Percentiles rank a stretch among this genome's conserved stretches.
Conservation (phyloP, 2,113 vertebrate species). For the Pachycephala philippinensis region DNA sequence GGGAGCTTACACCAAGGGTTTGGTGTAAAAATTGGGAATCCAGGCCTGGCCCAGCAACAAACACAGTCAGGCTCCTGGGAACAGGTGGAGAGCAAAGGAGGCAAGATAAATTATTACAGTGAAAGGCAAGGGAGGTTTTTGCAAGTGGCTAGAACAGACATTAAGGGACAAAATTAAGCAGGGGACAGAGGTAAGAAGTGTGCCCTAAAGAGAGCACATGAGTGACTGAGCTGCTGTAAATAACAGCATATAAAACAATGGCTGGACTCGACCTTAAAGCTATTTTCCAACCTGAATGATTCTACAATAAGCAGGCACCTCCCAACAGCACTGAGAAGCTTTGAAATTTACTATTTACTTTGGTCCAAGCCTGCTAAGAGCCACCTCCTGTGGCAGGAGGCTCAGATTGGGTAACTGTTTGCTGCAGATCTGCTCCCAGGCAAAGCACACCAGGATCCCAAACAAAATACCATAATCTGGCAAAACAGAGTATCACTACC, state of each 20-base stretch:
- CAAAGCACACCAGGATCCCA: conserved; percentile 52
- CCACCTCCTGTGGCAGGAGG: neutral
- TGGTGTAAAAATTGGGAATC: neutral
- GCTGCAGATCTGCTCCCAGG: neutral
- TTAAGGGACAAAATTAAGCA: neutral
- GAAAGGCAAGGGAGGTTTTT: neutral
- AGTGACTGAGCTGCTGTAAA: neutral
- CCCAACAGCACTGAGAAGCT: neutral
- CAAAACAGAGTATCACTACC: conserved; percentile 48
- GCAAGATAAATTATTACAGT: neutral
- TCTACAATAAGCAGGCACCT: neutral
- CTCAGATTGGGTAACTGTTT: neutral
- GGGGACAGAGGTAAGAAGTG: neutral
- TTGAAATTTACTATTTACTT: neutral
- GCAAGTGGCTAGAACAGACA: neutral
- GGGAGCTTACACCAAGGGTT: neutral
- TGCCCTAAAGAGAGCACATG: neutral
- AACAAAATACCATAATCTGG: conserved; percentile 49
- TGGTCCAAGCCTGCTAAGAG: neutral
- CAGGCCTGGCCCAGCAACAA: neutral
- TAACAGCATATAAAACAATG: neutral
- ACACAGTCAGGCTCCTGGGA: neutral
- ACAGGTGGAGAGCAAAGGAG: neutral
- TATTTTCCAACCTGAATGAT: neutral
- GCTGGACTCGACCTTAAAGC: neutral